These are phyloP conservation scores for Anthoscopus minutus DNA, from an alignment of 2,113 vertebrate genomes.

Conservation along the genomic window DNA sequence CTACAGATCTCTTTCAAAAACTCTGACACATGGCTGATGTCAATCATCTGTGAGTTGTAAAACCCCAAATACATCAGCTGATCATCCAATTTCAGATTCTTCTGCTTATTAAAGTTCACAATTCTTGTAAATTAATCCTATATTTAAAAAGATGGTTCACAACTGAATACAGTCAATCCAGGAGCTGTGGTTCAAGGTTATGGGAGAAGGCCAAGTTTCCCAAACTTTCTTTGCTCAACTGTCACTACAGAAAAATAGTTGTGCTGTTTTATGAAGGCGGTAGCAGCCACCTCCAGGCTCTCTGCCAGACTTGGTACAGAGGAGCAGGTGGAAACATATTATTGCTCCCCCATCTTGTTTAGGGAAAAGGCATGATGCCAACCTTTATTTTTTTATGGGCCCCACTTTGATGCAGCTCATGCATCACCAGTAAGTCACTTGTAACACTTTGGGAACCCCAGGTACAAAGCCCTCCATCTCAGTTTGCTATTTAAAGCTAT, in stretches of 20 bases:
- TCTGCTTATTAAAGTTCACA: background rate
- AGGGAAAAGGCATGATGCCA: background rate
- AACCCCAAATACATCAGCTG: background rate
- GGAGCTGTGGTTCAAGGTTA: background rate
- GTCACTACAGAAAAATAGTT: background rate
- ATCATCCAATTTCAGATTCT: background rate
- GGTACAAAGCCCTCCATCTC: background rate
- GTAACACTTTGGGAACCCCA: background rate
- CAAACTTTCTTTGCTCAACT: background rate
- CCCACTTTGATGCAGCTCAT: background rate
- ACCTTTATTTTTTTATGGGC: background rate
- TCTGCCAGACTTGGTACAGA: background rate
- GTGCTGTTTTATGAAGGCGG: background rate
- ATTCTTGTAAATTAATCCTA: background rate
- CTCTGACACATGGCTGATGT: background rate
- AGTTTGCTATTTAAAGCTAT: background rate
- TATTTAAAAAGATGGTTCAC: background rate
- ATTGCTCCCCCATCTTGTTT: background rate
- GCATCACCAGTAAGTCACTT: background rate
- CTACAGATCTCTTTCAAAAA: background rate
- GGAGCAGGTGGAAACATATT: slow-evolving; percentile 9
- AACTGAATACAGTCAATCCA: background rate
- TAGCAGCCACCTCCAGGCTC: background rate
- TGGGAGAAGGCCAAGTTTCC: background rate
- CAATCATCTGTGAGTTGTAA: background rate